Percentiles rank a stretch among this genome's conserved stretches.
Conservation (phyloP, 2,113 vertebrate genomes). For the Geothlypis trichas region DNA sequence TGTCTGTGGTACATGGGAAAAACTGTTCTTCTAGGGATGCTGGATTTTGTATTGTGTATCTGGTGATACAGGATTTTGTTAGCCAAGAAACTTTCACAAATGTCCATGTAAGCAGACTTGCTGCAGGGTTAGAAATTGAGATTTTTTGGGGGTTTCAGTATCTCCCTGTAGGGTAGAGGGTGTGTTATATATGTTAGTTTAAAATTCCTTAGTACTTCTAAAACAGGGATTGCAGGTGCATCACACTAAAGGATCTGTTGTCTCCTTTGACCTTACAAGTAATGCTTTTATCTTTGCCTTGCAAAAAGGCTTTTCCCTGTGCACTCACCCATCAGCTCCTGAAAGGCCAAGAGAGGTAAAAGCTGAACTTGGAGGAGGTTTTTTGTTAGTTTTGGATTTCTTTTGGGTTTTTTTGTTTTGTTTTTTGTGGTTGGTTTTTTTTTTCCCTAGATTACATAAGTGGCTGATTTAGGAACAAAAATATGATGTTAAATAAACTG, state of each 20-base stretch:
- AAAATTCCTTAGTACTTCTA: neutral
- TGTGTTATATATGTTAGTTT: neutral
- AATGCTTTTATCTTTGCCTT: neutral
- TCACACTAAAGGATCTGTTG: neutral
- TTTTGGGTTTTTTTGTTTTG: no score
- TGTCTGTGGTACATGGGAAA: neutral
- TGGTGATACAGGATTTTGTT: neutral
- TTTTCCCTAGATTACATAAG: neutral
- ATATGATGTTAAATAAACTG: neutral
- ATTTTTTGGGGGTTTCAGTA: neutral
- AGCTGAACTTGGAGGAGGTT: neutral
- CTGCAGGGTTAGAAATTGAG: neutral
- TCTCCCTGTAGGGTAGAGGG: neutral
- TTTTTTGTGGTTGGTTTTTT: no score
- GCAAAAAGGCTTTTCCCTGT: neutral
- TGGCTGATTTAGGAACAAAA: neutral
- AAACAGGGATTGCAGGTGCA: neutral
- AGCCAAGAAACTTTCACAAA: neutral
- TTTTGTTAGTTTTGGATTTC: neutral
- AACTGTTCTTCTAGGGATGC: neutral
- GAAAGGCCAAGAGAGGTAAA: neutral
- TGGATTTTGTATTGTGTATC: neutral
- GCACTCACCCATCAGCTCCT: neutral
- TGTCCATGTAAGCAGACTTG: neutral
- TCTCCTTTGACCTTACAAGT: neutral